A percentile compares a stretch with the other conserved stretches of the same genome.
These are phyloP conservation scores for Apogon talboti DNA, from an alignment of 2,797 vertebrate species.

Conservation along the genomic window DNA sequence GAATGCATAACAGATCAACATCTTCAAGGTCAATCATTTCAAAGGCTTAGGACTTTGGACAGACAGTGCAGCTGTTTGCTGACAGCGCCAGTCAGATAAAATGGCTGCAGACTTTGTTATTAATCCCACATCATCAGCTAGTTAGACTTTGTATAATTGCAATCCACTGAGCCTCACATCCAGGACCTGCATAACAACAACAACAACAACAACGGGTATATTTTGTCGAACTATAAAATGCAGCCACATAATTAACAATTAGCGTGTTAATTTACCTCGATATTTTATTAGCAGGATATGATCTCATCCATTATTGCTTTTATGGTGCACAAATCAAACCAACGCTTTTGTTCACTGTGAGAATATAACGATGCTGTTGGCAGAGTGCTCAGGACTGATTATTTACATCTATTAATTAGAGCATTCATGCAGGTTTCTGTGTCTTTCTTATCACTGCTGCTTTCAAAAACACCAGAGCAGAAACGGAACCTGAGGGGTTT, in stretches of 20 bases:
- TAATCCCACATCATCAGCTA: constrained; percentile 1
- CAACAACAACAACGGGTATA: background rate
- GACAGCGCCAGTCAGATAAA: constrained; percentile 19
- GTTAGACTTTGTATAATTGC: background rate
- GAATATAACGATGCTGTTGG: background rate
- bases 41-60: constrained; percentile 11
- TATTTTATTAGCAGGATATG: constrained; percentile 11
- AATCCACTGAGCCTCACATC: background rate
- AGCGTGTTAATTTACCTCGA: constrained; percentile 13
- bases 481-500: background rate
- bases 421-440: background rate
- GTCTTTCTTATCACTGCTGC: no score
- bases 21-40: constrained; percentile 31
- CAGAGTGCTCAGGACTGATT: constrained; percentile 8
- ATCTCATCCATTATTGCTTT: constrained; percentile 4
- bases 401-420: constrained; percentile 24
- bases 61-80: background rate
- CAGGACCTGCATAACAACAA: background rate
- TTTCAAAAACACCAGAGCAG: background rate
- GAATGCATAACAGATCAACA: constrained; percentile 6
- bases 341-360: background rate
- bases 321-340: constrained; percentile 1
- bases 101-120: background rate
- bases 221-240: constrained; percentile 16
- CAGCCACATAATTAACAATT: constrained; percentile 15